Evolutionary conservation across 1,140 invertebrate species (phyloP), one percentile per base, ranked within the genome.

Genomic region (Drosophila repleta): DNA sequence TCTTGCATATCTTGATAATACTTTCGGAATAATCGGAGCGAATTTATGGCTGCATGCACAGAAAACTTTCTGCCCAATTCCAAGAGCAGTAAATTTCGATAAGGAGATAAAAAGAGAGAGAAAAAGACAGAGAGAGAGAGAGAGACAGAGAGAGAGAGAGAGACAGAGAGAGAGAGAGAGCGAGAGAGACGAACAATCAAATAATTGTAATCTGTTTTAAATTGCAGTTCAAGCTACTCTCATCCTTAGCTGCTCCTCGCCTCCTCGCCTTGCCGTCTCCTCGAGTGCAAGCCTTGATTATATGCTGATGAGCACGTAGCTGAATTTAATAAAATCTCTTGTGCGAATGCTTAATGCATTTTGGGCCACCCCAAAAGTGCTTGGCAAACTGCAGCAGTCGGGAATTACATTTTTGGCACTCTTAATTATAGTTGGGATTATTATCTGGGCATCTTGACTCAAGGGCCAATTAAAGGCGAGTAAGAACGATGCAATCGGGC

Each of bases 131-230:
- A 8, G n/a, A n/a, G 37, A 15, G n/a, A n/a, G n/a, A n/a, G n/a
- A n/a, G n/a, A n/a, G n/a, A n/a, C n/a, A n/a, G n/a, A n/a, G n/a
- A n/a, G n/a, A n/a, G 1, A 41, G 39, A 41, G 41, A 1, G 15
- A 18, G 41, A 10, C 17, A 26, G 41, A 20, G 46, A n/a, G 21
- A 49, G 8, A 46, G 10, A 8, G 39, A 51, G 49, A 3, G 48
- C 3, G 10, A 18, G 29, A 20, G 56, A 79, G 74, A n/a, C n/a
- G n/a, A 64, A 76, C 74, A 78, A 88, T 87, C 82, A 87, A 87
- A 87, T 87, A 87, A 87, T 87, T 87, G 78, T 87, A 87, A 87
- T 87, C 82, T 81, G 67, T 72, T 85, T 85, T 67, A 68, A 85
- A 85, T 81, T 85, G 74, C 81, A 85, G 55, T 77, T 49, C 24